Evolutionary conservation across 2,113 vertebrate species (phyloP).

Genomic region (Microcebus lehilahytsara): DNA sequence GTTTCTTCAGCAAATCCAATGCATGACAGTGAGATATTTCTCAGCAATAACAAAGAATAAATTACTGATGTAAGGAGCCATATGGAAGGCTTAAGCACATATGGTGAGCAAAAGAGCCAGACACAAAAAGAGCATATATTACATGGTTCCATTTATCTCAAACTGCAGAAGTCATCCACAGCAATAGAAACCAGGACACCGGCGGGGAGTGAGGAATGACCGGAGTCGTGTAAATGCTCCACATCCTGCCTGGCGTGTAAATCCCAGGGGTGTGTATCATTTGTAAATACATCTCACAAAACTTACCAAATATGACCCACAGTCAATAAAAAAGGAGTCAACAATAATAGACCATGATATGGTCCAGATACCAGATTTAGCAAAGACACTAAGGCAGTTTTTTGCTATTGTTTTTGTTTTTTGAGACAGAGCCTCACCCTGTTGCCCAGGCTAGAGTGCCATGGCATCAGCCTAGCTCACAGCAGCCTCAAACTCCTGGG

Average conservation of each 20-base stretch:
- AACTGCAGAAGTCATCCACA: background rate
- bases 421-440: no score
- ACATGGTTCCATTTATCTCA: background rate
- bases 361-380: background rate
- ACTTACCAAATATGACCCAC: background rate
- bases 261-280: background rate
- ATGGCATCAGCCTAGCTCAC: no score
- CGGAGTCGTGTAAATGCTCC: background rate
- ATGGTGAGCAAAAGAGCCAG: background rate
- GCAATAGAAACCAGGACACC: background rate
- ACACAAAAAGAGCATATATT: background rate
- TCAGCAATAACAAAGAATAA: background rate
- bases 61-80: background rate
- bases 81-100: background rate
- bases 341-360: background rate
- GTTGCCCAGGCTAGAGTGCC: no score
- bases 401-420: background rate
- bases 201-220: background rate
- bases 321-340: background rate
- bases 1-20: background rate
- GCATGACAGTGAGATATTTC: background rate
- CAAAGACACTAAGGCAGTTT: background rate
- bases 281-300: background rate
- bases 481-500: no score
- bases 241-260: background rate